Base-by-base conservation (phyloP, 2,113 vertebrate genomes). In the Isurus oxyrinchus region DNA sequence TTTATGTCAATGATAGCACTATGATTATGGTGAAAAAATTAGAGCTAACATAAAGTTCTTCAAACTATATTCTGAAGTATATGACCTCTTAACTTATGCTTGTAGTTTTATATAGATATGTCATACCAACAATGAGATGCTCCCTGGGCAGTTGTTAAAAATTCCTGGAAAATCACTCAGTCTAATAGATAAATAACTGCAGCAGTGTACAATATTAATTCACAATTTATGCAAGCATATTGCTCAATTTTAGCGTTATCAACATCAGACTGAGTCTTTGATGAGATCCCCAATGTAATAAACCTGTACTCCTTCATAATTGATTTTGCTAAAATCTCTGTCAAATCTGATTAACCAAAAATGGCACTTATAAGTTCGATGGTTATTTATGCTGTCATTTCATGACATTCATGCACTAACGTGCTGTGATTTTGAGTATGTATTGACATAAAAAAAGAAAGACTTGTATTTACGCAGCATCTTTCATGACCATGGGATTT, bases 181-280 rank as follows among this genome's bases (percentile, higher is more conserved):
- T 95, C 94, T 69, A 95, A 44, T 49, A 95, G 66, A 72, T 53
- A 95, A 95, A 95, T 95, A 95, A 95, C 66, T 95, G 53, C 66
- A 95, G 23, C 14, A 95, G 61, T 72, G 63, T 67, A 69, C 11
- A 72, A 53, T 69, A 67, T 72, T 95, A 95, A 95, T 95, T 69
- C 94, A 53, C 40, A 95, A 69, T 95, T 69, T 44, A 95, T 95
- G 66, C 66, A 69, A 95, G 40, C 21, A 27, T 44, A 69, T 69
- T 67, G 61, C 44, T 95, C 94, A 95, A 31, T 69, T 67, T 67
- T 72, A 53, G 44, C 55, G 66, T 53, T 95, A 76, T 27, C 49
- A 95, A 49, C 44, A 72, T 72, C 44, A 95, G 66, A 95, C 66
- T 49, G 49, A 76, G 25, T 95, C 94, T 69, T 67, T 95, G 94